phyloP scores from a whole-genome alignment of 2,797 vertebrate genomes.

The Heterohyrax brucei region DNA sequence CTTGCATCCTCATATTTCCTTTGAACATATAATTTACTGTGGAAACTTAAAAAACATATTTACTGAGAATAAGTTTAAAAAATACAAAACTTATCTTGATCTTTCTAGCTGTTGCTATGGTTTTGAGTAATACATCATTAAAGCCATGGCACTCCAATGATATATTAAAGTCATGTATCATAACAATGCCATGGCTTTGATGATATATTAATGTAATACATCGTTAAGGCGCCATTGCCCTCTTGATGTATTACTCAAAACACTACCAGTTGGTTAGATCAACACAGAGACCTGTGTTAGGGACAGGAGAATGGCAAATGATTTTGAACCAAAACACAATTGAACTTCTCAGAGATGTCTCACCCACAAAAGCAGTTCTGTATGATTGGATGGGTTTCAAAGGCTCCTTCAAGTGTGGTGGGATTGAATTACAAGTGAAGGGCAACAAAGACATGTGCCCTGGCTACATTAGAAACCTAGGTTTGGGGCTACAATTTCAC shows the following conservation, averaged over 20 bases:
- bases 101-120: conserved; percentile 88
- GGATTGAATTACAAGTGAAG: not conserved
- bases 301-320: conserved; percentile 77
- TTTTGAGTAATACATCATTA: conserved; percentile 88
- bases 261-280: conserved; percentile 83
- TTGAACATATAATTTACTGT: conserved; percentile 65
- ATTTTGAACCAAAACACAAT: conserved; percentile 57
- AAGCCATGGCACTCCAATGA: conserved; percentile 83
- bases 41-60: conserved; percentile 76
- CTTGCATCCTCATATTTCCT: not conserved
- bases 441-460: not conserved
- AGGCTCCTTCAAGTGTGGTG: not conserved
- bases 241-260: conserved; percentile 88
- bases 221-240: conserved; percentile 89
- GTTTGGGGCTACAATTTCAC: not conserved
- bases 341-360: conserved; percentile 74
- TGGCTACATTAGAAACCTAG: not conserved
- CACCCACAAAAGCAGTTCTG: conserved; percentile 66
- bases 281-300: conserved; percentile 78
- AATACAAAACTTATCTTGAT: conserved; percentile 86
- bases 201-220: conserved; percentile 90
- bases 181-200: conserved; percentile 87
- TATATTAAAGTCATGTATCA: conserved; percentile 89
- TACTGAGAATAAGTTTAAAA: conserved; percentile 82
- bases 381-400: conserved; percentile 51